Conservation (phyloP, 2,888 invertebrate species). For the Lycophotia porphyrea region DNA sequence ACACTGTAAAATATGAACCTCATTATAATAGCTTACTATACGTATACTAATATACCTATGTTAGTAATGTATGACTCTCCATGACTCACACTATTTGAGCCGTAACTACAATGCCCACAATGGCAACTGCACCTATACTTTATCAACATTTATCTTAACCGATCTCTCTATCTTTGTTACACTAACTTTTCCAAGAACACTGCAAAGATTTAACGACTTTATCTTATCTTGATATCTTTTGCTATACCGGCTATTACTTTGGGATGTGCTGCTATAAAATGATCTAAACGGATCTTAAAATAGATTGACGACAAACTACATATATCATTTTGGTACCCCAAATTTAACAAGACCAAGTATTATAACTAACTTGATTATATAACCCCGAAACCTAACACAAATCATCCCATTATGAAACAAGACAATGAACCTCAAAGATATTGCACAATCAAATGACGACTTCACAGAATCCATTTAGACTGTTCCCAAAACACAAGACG, state of each 20-base stretch:
- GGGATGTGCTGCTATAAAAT: neutral
- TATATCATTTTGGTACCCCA: neutral
- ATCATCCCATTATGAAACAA: neutral
- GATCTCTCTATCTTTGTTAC: conserved; percentile 32
- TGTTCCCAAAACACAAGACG: conserved; percentile 4
- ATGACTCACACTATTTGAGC: conserved; percentile 39
- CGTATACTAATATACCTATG: neutral
- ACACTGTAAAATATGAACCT: neutral
- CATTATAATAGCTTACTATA: neutral
- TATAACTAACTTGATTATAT: neutral
- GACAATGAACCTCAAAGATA: conserved; percentile 3
- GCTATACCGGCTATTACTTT: conserved; percentile 15
- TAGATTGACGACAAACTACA: neutral
- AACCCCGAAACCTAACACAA: neutral
- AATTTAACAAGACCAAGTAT: neutral
- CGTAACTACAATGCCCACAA: conserved; percentile 18
- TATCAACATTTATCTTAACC: conserved; percentile 51
- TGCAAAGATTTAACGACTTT: conserved; percentile 45
- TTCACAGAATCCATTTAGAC: neutral
- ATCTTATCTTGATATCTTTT: conserved; percentile 51
- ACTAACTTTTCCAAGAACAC: conserved; percentile 31
- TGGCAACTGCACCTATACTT: conserved; percentile 34
- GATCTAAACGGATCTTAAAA: neutral
- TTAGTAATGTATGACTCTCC: conserved; percentile 10
- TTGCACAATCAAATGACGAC: neutral